phyloP scores from a whole-genome alignment of 2,797 vertebrate species.

The Tragopan temminckii region DNA sequence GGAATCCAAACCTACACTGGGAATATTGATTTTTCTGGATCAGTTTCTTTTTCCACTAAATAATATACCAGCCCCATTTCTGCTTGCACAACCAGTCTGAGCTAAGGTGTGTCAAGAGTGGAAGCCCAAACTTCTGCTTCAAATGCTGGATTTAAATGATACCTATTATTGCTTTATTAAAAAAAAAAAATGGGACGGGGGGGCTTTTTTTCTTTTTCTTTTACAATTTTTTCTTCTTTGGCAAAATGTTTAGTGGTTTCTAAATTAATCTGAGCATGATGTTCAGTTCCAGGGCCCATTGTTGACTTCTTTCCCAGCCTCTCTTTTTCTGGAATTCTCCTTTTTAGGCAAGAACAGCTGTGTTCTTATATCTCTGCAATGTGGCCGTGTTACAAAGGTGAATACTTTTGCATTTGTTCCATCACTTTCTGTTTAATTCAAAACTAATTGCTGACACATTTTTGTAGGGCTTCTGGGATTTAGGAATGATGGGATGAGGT shows the following conservation, averaged over 20 bases:
- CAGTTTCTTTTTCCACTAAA: constrained; percentile 39
- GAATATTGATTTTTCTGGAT: constrained; percentile 45
- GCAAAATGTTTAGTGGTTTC: constrained; percentile 70
- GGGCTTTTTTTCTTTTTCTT: rapidly evolving
- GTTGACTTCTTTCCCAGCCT: constrained; percentile 76
- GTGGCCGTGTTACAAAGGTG: constrained; percentile 69
- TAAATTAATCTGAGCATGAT: constrained; percentile 77
- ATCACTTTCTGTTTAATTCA: constrained; percentile 80
- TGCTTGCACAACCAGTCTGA: neutral
- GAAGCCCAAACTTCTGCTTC: constrained; percentile 63
- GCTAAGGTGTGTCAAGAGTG: constrained; percentile 43
- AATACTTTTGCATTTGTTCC: constrained; percentile 75
- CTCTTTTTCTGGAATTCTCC: constrained; percentile 73
- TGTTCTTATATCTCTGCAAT: constrained; percentile 68
- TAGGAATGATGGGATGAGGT: constrained; percentile 66
- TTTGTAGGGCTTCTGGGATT: constrained; percentile 69
- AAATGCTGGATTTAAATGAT: constrained; percentile 33
- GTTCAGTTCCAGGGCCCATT: constrained; percentile 68
- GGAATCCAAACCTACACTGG: constrained; percentile 4
- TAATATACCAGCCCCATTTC: neutral
- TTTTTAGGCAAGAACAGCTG: constrained; percentile 75
- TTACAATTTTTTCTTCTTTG: neutral
- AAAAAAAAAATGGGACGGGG: neutral
- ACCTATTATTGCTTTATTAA: constrained; percentile 22
- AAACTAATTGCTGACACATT: constrained; percentile 79